phyloP scores from a whole-genome alignment of 2,113 vertebrate species.

The Ceratotherium simum region DNA sequence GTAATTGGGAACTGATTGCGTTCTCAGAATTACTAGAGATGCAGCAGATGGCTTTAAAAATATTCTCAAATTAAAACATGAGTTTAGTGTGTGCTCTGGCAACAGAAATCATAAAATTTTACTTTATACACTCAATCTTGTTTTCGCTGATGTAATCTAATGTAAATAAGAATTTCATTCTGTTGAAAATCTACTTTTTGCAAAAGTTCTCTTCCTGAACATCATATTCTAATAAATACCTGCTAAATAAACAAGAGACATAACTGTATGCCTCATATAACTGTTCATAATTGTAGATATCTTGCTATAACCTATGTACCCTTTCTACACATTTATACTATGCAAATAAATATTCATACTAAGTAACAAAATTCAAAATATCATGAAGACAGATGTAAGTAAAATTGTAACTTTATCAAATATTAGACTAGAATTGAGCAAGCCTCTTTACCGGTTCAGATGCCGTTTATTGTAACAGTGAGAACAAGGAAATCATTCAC shows the following conservation, averaged over 20 bases:
- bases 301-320: not conserved
- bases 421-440: not conserved
- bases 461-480: not conserved
- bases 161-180: slow-evolving; percentile 56
- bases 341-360: not conserved
- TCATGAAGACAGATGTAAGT: not conserved
- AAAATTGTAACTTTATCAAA: not conserved
- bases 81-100: slow-evolving; percentile 49
- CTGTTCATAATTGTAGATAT: not conserved
- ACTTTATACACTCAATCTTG: not conserved
- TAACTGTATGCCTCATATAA: not conserved
- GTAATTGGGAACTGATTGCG: slow-evolving; percentile 66
- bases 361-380: not conserved
- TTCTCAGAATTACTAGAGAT: slow-evolving; percentile 71
- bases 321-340: not conserved
- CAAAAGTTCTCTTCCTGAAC: not conserved
- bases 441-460: not conserved
- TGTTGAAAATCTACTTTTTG: slow-evolving; percentile 35
- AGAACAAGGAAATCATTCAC: not conserved
- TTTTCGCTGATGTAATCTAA: slow-evolving; percentile 58
- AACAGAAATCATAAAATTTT: slow-evolving; percentile 70
- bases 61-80: slow-evolving; percentile 72
- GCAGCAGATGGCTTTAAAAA: slow-evolving; percentile 72
- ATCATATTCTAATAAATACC: not conserved
- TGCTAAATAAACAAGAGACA: not conserved